phyloP scores from a whole-genome alignment of 2,797 vertebrate genomes.

The Tadarida brasiliensis region DNA sequence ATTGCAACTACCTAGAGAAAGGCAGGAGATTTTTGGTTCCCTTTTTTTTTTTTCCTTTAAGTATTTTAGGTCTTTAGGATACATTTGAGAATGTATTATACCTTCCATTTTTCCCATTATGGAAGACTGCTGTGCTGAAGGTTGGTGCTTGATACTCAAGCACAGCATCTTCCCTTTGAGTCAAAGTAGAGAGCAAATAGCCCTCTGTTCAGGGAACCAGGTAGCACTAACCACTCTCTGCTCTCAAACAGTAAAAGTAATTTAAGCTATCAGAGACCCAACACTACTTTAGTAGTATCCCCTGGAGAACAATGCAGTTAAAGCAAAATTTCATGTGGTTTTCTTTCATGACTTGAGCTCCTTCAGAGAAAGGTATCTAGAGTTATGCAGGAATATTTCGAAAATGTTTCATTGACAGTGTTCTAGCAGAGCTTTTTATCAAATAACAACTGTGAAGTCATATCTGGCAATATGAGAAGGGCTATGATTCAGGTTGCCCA shows the following conservation, averaged over 20 bases:
- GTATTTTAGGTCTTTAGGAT: slow-evolving; percentile 50
- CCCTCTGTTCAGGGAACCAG: slow-evolving; percentile 42
- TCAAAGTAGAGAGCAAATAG: slow-evolving; percentile 66
- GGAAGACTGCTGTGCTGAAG: slow-evolving; percentile 66
- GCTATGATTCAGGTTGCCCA: background rate
- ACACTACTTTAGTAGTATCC: background rate
- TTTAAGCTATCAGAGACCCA: slow-evolving; percentile 58
- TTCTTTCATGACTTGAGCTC: slow-evolving; percentile 63
- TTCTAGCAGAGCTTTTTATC: slow-evolving; percentile 52
- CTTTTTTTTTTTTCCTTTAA: background rate
- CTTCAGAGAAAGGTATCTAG: slow-evolving; percentile 53
- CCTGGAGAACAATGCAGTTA: slow-evolving; percentile 55
- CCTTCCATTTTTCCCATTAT: slow-evolving; percentile 64
- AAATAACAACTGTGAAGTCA: slow-evolving; percentile 47
- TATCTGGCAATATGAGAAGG: background rate
- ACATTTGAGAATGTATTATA: slow-evolving; percentile 60
- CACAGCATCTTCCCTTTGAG: slow-evolving; percentile 73
- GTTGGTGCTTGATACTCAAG: slow-evolving; percentile 11
- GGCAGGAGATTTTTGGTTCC: background rate
- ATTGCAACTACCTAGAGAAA: slow-evolving; percentile 42
- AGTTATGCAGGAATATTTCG: slow-evolving; percentile 64
- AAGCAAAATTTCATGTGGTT: slow-evolving; percentile 66
- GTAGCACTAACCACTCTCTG: slow-evolving; percentile 51
- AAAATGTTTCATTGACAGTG: slow-evolving; percentile 8
- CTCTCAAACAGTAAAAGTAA: slow-evolving; percentile 62